phyloP scores from a whole-genome alignment of 30 jellyfish, hydroid and myxozoan genomes.

The Mastigias papua region DNA sequence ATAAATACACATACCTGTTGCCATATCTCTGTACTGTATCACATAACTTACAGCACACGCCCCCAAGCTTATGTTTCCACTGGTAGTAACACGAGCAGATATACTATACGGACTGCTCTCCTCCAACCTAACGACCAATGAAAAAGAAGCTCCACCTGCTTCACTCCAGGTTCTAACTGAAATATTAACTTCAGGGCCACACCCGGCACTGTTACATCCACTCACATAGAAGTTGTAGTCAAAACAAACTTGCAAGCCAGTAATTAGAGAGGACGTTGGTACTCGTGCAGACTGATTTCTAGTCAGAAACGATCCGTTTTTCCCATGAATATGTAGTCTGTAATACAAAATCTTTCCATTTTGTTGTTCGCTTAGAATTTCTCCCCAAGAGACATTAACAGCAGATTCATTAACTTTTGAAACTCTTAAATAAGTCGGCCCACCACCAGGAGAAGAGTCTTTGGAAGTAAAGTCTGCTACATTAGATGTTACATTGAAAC shows the following conservation, averaged over 20 bases:
- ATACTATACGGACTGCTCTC: slow-evolving; percentile 33
- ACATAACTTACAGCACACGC: slow-evolving; percentile 19
- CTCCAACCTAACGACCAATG: neutral
- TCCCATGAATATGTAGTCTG: neutral
- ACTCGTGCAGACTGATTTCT: neutral
- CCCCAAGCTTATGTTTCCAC: neutral
- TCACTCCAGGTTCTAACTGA: slow-evolving; percentile 5
- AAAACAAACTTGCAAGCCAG: slow-evolving; percentile 44
- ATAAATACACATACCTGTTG: slow-evolving; percentile 19
- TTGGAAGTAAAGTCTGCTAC: slow-evolving; percentile 4
- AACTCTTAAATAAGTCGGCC: slow-evolving; percentile 5
- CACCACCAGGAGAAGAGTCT: slow-evolving; percentile 21
- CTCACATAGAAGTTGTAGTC: slow-evolving; percentile 18
- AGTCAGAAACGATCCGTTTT: neutral
- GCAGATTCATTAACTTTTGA: slow-evolving; percentile 16
- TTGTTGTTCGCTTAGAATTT: neutral
- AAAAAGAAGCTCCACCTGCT: neutral
- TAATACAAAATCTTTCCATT: slow-evolving; percentile 31
- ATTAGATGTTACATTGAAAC: slow-evolving; percentile 32
- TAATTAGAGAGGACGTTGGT: neutral
- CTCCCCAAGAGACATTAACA: slow-evolving; percentile 40
- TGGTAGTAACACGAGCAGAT: neutral
- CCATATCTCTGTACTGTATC: slow-evolving; percentile 17
- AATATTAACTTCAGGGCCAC: slow-evolving; percentile 50
- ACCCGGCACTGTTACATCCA: slow-evolving; percentile 65